Evolutionary conservation across 2,888 invertebrate species (phyloP).

Genomic region (Eupithecia subumbrata): DNA sequence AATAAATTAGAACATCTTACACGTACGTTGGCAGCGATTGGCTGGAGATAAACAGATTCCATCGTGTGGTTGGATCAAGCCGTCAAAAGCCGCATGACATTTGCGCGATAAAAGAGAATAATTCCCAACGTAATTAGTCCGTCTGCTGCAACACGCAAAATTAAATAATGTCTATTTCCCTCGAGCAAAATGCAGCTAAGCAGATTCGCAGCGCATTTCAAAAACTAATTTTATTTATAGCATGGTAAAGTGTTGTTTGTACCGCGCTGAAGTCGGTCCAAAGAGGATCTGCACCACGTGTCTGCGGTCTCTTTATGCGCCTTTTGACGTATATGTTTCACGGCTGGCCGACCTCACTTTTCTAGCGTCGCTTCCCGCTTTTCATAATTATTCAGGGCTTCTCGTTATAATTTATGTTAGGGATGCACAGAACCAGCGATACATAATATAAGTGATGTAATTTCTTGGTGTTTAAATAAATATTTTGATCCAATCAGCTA

Average conservation of each 20-base stretch:
- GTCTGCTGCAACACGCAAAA: not conserved
- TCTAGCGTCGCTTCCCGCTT: slow-evolving; percentile 49
- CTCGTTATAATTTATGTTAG: slow-evolving; percentile 56
- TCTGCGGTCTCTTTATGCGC: slow-evolving; percentile 32
- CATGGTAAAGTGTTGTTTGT: slow-evolving; percentile 2
- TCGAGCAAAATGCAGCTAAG: slow-evolving; percentile 1
- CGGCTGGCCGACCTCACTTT: slow-evolving; percentile 49
- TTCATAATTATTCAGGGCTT: slow-evolving; percentile 65
- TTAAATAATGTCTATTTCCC: slow-evolving; percentile 5
- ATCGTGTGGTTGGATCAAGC: not conserved
- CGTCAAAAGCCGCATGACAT: not conserved
- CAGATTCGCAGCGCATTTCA: not conserved
- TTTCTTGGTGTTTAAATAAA: not conserved
- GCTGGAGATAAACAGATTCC: not conserved
- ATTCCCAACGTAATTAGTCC: not conserved
- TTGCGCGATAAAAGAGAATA: not conserved
- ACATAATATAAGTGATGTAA: not conserved
- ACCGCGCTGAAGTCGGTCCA: slow-evolving; percentile 14
- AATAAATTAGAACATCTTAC: too few species aligned
- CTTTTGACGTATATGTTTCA: slow-evolving; percentile 44
- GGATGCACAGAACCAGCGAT: slow-evolving; percentile 23
- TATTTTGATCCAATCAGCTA: not conserved
- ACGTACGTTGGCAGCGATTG: not conserved
- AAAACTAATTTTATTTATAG: slow-evolving; percentile 2
- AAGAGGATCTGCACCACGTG: slow-evolving; percentile 28